These are phyloP conservation scores for Pampusana beccarii DNA, from an alignment of 2,113 vertebrate genomes.

Conservation along the genomic window DNA sequence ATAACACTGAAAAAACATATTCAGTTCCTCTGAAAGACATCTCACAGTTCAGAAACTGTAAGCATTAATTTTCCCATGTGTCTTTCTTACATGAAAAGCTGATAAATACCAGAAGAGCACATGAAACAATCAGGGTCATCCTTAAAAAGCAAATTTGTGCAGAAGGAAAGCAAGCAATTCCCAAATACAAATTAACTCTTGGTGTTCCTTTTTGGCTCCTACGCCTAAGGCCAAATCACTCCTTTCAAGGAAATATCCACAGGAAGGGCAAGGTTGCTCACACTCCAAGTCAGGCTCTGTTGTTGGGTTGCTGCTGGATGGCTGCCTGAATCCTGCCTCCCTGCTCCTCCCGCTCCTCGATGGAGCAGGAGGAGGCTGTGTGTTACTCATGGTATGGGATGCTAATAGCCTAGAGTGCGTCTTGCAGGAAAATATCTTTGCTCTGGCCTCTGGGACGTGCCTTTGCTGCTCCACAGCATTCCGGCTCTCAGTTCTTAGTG, in stretches of 20 bases:
- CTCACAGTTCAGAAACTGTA: background rate
- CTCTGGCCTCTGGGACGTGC: background rate
- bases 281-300: background rate
- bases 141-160: background rate
- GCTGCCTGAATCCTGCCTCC: background rate
- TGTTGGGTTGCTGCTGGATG: background rate
- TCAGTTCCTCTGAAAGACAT: background rate
- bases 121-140: background rate
- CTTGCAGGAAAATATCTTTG: background rate
- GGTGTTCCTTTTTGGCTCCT: background rate
- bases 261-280: slow-evolving; percentile 29
- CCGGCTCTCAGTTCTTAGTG: background rate
- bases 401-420: background rate
- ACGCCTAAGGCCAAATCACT: background rate
- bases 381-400: background rate
- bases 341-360: background rate
- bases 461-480: background rate
- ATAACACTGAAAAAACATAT: background rate
- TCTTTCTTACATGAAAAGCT: background rate
- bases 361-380: background rate
- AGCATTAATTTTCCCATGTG: background rate
- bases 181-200: background rate
- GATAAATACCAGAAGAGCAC: background rate
- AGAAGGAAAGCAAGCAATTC: background rate
- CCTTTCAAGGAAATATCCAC: slow-evolving; percentile 21